Evolutionary conservation across 2,797 vertebrate genomes (phyloP).

Genomic region (Chrysocyon brachyurus): DNA sequence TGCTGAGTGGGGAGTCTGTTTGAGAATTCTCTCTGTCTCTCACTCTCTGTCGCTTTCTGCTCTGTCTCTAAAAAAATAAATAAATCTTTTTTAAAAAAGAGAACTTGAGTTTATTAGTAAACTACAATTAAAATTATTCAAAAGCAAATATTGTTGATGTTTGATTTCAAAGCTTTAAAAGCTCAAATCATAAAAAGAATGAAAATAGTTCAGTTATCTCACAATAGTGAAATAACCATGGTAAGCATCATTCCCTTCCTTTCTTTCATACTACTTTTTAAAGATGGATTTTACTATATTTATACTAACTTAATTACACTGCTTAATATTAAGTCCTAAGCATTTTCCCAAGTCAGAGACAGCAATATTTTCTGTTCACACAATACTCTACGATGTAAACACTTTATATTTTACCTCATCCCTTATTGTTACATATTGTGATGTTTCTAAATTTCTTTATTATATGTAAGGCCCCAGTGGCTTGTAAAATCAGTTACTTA

Average conservation of each 20-base stretch:
- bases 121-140: neutral
- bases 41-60: neutral
- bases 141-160: neutral
- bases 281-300: neutral
- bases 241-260: neutral
- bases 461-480: neutral
- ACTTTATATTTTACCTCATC: neutral
- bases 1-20: neutral
- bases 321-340: neutral
- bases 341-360: neutral
- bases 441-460: neutral
- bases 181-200: neutral
- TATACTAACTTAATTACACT: neutral
- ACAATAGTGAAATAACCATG: neutral
- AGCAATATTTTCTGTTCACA: neutral
- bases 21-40: neutral
- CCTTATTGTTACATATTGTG: neutral
- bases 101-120: neutral
- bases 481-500: neutral
- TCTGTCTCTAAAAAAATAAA: neutral
- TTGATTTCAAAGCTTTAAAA: neutral
- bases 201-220: neutral
- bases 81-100: neutral
- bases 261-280: neutral
- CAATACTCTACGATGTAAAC: neutral